These are phyloP conservation scores for Percopsis omiscomaycus DNA, from an alignment of 2,797 vertebrate genomes.

Conservation along the genomic window DNA sequence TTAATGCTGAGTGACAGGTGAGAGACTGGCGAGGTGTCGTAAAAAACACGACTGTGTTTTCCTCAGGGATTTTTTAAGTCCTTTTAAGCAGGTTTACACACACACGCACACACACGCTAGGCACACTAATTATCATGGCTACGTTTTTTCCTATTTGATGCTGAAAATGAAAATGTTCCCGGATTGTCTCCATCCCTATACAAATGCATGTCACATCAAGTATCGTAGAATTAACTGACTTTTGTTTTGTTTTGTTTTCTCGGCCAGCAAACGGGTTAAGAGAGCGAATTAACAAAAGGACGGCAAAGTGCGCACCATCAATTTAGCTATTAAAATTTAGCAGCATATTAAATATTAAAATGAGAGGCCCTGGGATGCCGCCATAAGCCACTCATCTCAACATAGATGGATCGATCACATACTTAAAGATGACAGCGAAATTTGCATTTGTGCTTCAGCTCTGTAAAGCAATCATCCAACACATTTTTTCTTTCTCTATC, in stretches of 20 bases:
- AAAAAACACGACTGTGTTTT: conserved; percentile 55
- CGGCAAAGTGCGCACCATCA: conserved; percentile 34
- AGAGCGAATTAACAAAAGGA: conserved; percentile 54
- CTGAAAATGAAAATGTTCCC: conserved; percentile 71
- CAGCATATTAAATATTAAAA: conserved; percentile 32
- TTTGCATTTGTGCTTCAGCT: conserved; percentile 51
- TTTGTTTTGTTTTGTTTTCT: conserved; percentile 47
- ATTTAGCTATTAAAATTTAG: conserved; percentile 52
- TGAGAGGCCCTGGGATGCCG: conserved; percentile 54
- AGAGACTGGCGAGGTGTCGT: conserved; percentile 51
- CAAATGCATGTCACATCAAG: conserved; percentile 60
- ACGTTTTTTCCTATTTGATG: conserved; percentile 67
- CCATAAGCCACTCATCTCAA: conserved; percentile 58
- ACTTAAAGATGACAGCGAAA: conserved; percentile 58
- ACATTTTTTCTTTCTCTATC: background rate
- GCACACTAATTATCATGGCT: conserved; percentile 69
- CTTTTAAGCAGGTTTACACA: conserved; percentile 59
- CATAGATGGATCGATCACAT: conserved; percentile 55
- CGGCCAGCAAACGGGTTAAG: conserved; percentile 49
- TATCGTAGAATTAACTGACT: conserved; percentile 49
- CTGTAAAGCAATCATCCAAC: conserved; percentile 49
- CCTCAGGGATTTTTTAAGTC: conserved; percentile 65
- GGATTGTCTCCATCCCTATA: conserved; percentile 71
- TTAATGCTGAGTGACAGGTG: conserved; percentile 74
- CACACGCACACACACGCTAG: conserved; percentile 43